These are phyloP conservation scores for Toxostoma redivivum DNA, from an alignment of 2,113 vertebrate species.

Conservation along the genomic window DNA sequence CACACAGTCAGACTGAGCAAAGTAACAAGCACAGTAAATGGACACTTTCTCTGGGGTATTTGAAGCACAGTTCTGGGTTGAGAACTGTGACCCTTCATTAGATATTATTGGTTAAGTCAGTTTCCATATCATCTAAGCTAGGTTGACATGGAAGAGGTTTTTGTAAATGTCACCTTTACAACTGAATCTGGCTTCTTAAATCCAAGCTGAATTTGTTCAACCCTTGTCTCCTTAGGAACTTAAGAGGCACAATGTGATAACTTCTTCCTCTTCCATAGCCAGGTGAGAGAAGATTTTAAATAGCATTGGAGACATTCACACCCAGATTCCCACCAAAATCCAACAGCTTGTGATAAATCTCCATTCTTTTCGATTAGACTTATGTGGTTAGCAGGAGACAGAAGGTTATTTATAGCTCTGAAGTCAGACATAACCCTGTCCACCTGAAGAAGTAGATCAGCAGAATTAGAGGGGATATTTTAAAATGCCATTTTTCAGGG, in stretches of 20 bases:
- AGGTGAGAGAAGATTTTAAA: neutral
- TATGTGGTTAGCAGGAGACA: neutral
- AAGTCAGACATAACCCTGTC: neutral
- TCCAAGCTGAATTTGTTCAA: neutral
- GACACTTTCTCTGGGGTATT: neutral
- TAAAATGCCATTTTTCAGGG: neutral
- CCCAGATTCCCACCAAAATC: neutral
- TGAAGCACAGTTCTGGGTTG: neutral
- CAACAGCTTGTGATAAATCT: neutral
- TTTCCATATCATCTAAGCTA: neutral
- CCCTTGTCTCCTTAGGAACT: neutral
- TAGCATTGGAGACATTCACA: neutral
- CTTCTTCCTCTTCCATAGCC: neutral
- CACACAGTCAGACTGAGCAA: neutral
- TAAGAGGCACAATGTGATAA: neutral
- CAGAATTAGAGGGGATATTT: neutral
- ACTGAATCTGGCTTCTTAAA: neutral
- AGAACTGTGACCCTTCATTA: neutral
- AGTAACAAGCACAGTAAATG: neutral
- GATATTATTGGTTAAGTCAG: neutral
- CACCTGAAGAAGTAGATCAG: neutral
- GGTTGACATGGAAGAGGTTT: neutral
- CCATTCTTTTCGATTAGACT: neutral
- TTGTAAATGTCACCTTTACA: neutral
- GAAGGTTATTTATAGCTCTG: neutral